Evolutionary conservation across 2,888 invertebrate genomes (phyloP).

Genomic region (Eupithecia pulchellata): DNA sequence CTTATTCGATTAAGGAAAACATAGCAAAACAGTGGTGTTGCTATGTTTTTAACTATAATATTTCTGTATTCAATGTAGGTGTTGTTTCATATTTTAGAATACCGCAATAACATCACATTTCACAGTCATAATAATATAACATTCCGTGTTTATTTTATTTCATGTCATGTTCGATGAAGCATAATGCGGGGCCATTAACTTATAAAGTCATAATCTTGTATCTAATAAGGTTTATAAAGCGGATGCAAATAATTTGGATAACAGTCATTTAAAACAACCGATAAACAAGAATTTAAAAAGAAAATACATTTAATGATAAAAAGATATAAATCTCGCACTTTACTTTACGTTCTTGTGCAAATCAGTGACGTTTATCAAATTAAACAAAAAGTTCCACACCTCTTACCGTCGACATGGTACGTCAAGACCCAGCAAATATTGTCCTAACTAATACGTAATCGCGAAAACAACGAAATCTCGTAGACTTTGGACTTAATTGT

Average conservation of each 20-base stretch:
- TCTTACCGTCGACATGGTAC: slow-evolving; percentile 58
- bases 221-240: background rate
- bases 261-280: background rate
- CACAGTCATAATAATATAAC: background rate
- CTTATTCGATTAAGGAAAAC: background rate
- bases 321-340: background rate
- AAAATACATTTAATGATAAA: background rate
- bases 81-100: slow-evolving; percentile 2
- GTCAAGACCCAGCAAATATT: slow-evolving; percentile 69
- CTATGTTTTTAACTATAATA: background rate
- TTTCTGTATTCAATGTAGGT: background rate
- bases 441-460: slow-evolving; percentile 62
- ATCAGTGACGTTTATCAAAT: slow-evolving; percentile 61
- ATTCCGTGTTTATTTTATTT: background rate
- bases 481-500: slow-evolving; percentile 16
- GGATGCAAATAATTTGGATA: background rate
- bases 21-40: background rate
- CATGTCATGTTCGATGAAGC: background rate
- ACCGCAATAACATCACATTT: background rate
- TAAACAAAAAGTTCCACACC: slow-evolving; percentile 77
- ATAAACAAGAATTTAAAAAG: background rate
- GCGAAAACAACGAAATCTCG: slow-evolving; percentile 43
- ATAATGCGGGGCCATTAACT: background rate
- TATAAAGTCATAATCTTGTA: background rate
- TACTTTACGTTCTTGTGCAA: slow-evolving; percentile 20